A percentile compares a stretch with the other conserved stretches of the same genome.
These are phyloP conservation scores for Lobophora halterata DNA, from an alignment of 2,888 invertebrate species.

Conservation along the genomic window DNA sequence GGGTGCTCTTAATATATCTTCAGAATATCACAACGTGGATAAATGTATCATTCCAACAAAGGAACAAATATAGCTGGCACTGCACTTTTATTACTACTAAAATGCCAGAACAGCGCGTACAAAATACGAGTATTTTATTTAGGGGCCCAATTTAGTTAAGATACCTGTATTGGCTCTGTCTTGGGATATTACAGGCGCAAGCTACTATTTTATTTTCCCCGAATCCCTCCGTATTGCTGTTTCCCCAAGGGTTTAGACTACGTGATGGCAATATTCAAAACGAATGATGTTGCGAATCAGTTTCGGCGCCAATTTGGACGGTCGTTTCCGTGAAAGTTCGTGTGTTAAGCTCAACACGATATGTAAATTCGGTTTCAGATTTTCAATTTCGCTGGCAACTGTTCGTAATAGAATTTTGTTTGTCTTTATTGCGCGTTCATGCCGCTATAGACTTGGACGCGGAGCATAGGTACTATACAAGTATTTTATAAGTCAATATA, in stretches of 20 bases:
- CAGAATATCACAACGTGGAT: slow-evolving; percentile 22
- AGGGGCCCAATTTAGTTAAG: slow-evolving; percentile 65
- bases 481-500: too few species aligned
- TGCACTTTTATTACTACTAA: slow-evolving; percentile 41
- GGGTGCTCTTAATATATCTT: slow-evolving; percentile 7
- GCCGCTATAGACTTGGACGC: too few species aligned
- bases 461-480: too few species aligned
- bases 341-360: slow-evolving; percentile 52
- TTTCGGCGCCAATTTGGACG: slow-evolving; percentile 63
- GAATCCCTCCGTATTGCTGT: slow-evolving; percentile 35
- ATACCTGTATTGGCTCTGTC: slow-evolving; percentile 64
- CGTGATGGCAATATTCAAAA: slow-evolving; percentile 75
- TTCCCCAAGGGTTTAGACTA: slow-evolving; percentile 65
- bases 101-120: slow-evolving; percentile 36
- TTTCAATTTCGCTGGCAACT: slow-evolving; percentile 55
- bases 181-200: slow-evolving; percentile 62
- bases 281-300: slow-evolving; percentile 72
- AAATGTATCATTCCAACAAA: slow-evolving; percentile 23
- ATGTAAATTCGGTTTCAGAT: slow-evolving; percentile 54
- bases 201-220: slow-evolving; percentile 69
- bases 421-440: slow-evolving; percentile 33
- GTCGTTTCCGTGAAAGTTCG: slow-evolving; percentile 53
- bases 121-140: slow-evolving; percentile 57
- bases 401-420: slow-evolving; percentile 35
- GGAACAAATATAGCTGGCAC: slow-evolving; percentile 27